phyloP scores from a whole-genome alignment of 2,797 vertebrate species.

The Gymnopithys bicolor region DNA sequence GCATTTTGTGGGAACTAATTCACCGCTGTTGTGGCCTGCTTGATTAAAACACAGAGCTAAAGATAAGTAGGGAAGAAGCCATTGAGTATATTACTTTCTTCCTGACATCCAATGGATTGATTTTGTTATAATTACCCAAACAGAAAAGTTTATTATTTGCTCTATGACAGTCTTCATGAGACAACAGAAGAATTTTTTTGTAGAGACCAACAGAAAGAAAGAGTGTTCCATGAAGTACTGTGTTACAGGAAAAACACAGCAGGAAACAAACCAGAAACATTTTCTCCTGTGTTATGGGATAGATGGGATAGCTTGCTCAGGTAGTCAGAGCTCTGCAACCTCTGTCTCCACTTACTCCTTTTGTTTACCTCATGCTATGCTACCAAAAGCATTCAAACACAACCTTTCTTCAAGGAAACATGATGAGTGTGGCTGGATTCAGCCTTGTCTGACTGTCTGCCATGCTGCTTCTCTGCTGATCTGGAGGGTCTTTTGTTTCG shows the following conservation, averaged over 20 bases:
- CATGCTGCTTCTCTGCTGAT: neutral
- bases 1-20: neutral
- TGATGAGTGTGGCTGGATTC: rapidly evolving
- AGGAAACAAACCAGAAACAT: neutral
- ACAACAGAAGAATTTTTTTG: neutral
- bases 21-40: neutral
- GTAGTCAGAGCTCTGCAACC: neutral
- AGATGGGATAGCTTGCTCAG: neutral
- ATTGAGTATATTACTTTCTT: neutral
- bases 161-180: neutral
- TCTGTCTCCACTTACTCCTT: neutral
- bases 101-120: neutral
- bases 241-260: neutral
- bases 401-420: neutral
- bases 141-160: neutral
- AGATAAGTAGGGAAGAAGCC: neutral
- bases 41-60: neutral
- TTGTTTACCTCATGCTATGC: neutral
- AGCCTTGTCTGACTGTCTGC: neutral
- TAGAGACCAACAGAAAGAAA: neutral
- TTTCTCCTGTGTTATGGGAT: neutral
- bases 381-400: neutral
- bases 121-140: neutral
- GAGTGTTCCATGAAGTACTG: rapidly evolving
- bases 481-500: too few relatives aligned